Conservation (phyloP, 2,797 vertebrate species). For the Tragelaphus oryx region DNA sequence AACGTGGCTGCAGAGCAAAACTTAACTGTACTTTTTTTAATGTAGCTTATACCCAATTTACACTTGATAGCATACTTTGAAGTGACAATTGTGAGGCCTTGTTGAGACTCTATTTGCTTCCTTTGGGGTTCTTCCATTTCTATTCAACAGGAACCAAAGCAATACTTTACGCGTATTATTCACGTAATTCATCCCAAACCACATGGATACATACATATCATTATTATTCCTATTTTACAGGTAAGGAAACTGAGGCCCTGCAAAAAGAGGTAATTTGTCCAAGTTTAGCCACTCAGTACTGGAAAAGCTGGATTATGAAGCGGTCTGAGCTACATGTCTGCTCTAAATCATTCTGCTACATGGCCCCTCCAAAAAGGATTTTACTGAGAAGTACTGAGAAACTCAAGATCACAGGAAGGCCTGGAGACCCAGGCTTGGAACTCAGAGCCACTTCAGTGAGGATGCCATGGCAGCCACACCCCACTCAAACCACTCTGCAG, state of each 20-base stretch:
- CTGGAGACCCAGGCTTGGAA: background rate
- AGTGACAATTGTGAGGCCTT: background rate
- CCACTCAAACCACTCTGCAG: too few species aligned
- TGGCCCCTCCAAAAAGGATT: background rate
- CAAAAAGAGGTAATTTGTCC: background rate
- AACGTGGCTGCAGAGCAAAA: background rate
- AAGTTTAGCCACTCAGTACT: background rate
- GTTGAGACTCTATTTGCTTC: background rate
- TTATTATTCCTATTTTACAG: background rate
- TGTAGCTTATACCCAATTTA: background rate
- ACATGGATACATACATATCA: background rate
- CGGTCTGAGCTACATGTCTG: background rate
- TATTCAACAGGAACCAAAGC: background rate
- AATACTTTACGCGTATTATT: background rate
- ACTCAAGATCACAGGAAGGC: background rate
- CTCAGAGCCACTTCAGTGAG: background rate
- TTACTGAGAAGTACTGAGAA: background rate
- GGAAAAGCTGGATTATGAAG: background rate
- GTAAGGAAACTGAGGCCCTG: background rate
- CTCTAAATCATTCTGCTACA: background rate
- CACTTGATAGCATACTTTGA: background rate
- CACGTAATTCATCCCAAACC: background rate
- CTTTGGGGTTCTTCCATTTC: background rate
- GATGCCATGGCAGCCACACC: rapidly evolving
- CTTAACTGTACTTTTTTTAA: background rate